These are phyloP conservation scores for Tethya wilhelma DNA, from an alignment of 37 sponge, comb jelly and placozoan species.

Conservation along the genomic window DNA sequence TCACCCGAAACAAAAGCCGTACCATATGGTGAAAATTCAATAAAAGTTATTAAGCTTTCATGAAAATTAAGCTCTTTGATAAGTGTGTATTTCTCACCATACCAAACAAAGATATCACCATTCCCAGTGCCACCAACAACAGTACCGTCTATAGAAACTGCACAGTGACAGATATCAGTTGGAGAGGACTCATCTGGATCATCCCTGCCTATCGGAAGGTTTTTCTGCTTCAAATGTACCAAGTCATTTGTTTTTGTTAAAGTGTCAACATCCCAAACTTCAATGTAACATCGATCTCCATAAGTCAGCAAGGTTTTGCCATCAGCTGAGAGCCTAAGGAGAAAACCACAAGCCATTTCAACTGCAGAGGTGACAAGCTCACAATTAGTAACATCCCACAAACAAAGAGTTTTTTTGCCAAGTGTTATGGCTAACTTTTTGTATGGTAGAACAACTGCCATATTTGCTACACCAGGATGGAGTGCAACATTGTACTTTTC, in stretches of 20 bases:
- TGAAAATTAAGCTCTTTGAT: neutral
- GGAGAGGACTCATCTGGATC: conserved; percentile 30
- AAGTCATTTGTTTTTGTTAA: neutral
- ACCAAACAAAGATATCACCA: conserved; percentile 23
- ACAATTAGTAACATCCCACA: no score
- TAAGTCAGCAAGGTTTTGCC: conserved; percentile 21
- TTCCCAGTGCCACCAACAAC: conserved; percentile 48
- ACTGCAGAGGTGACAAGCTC: no score
- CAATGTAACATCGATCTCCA: conserved; percentile 31
- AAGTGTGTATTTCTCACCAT: conserved; percentile 9
- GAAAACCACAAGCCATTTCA: no score
- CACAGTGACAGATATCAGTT: conserved; percentile 35
- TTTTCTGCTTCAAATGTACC: neutral
- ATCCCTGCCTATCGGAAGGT: neutral
- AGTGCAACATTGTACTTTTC: no score
- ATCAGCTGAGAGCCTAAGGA: conserved; percentile 28
- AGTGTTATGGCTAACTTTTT: no score
- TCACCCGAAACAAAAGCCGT: conserved; percentile 35
- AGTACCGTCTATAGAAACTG: conserved; percentile 15
- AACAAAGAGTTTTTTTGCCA: no score
- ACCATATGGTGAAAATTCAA: conserved; percentile 25
- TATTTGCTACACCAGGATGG: no score
- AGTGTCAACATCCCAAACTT: conserved; percentile 31
- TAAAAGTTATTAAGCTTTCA: conserved; percentile 15
- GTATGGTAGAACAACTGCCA: no score